Evolutionary conservation across 1,140 invertebrate species (phyloP), one percentile per base, ranked within the genome.

Genomic region (Drosophila ambigua): DNA sequence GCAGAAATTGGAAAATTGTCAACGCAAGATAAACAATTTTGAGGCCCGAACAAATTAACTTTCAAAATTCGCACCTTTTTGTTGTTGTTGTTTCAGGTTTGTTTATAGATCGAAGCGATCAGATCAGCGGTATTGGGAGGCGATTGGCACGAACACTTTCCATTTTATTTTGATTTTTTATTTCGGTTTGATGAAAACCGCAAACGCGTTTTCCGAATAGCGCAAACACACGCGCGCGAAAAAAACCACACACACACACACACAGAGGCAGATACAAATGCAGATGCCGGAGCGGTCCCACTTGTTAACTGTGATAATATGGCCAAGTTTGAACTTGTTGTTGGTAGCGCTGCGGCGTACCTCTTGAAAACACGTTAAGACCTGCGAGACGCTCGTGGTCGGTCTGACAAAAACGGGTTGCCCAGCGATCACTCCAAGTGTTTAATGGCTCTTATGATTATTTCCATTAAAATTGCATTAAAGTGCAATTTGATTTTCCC

Each of bases 61-160:
- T 88, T 88, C 79, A 88, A 72, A 88, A 52, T 76, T 87, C 83
- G 54, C 83, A 87, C 83, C 83, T 82, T 49, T 69, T 69, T 67
- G 31, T 54, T 45, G 23, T 57, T n/a, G 24, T 16, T 43, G 50
- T 24, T 16, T 48, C 58, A 51, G n/a, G 53, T 28, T 65, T 66
- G 60, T 50, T 64, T 75, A 55, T 53, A 71, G 62, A 61, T 85
- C 20, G 20, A 20, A 2, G 20, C 20, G 20, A 20, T 20, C 20
- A 20, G 20, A 20, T 59, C 58, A 63, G 35, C 59, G 63, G 59
- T 59, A 57, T 35, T n/a, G 44, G 61, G 61, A 52, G 45, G 13
- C 46, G 57, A 39, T 49, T 23, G 53, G 39, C 45, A n/a, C 26
- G 50, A 51, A 35, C 83, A 87, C 83, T 87, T 87, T 87, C 83